Evolutionary conservation across 2,113 vertebrate species (phyloP), one percentile per base, ranked within the genome.

Genomic region (Erpornis zantholeuca): DNA sequence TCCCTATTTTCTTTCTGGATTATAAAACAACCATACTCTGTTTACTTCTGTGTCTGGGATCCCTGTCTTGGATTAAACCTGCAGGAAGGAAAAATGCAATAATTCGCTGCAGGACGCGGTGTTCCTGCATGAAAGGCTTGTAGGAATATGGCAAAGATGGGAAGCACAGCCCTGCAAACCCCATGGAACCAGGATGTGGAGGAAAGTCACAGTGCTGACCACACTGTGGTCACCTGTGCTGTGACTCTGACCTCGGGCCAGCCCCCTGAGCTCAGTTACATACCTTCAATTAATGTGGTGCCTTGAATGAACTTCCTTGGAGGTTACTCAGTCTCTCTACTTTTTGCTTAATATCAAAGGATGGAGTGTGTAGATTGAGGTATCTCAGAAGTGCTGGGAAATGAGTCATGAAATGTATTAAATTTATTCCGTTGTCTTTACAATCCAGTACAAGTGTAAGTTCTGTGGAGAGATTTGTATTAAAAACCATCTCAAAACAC

Each of bases 371-470:
- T 69, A 68, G 86, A 94, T 92, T 94, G 61, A 66, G 69, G 63
- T 93, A 64, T 77, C 65, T 96, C 72, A 68, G 80, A 95, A 81
- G 80, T 11, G 64, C 70, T 92, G 78, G 81, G 40, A 94, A 88
- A 84, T 86, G 65, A 97, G 70, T 92, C 73, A 66, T 81, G 88
- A 97, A 97, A 95, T 23, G 4, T 66, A 93, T 92, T 92, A 91
- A 87, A 95, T 96, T 49, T 94, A 96, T 92, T 93, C n/a, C 23
- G 24, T 60, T 95, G 90, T 91, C 95, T 93, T 88, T 87, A 92
- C 63, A 84, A 63, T 66, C 56, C 63, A 80, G 64, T 57, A 82
- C 59, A 93, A 65, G 88, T 72, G 72, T 93, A 95, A 97, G 77
- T 91, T 95, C 95, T 91, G 87, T 87, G 72, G 73, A 64, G 82